Conservation (phyloP, 2,113 vertebrate genomes). For the Bujurquina vittata region DNA sequence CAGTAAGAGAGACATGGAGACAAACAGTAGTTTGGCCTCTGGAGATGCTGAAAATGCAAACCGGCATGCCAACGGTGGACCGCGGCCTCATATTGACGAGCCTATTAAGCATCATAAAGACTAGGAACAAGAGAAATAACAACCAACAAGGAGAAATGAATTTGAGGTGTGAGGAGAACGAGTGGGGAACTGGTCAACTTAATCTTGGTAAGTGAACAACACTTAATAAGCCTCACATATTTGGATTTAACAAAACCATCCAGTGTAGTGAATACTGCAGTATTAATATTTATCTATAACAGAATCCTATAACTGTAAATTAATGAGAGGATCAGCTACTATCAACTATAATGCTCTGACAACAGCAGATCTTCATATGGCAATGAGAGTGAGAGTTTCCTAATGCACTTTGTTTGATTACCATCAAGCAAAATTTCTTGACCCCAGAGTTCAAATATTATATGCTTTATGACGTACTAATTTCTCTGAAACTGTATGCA, state of each 20-base stretch:
- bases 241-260: neutral
- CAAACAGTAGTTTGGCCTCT: no score
- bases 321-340: fast-evolving
- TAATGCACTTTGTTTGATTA: no score
- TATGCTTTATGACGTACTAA: no score
- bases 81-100: no score
- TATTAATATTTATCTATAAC: neutral
- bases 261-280: neutral
- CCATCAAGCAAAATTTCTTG: neutral
- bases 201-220: neutral
- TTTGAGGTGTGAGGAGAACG: no score
- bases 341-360: neutral
- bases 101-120: no score
- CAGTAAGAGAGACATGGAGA: no score
- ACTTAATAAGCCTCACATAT: neutral
- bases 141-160: no score
- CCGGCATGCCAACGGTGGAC: no score
- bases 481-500: no score
- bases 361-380: neutral
- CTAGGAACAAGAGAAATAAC: no score
- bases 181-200: neutral
- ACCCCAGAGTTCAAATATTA: neutral
- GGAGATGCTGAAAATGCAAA: no score
- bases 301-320: neutral
- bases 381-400: neutral